Base-by-base conservation (phyloP, 2,888 invertebrate species). In the Morpho helenor region DNA sequence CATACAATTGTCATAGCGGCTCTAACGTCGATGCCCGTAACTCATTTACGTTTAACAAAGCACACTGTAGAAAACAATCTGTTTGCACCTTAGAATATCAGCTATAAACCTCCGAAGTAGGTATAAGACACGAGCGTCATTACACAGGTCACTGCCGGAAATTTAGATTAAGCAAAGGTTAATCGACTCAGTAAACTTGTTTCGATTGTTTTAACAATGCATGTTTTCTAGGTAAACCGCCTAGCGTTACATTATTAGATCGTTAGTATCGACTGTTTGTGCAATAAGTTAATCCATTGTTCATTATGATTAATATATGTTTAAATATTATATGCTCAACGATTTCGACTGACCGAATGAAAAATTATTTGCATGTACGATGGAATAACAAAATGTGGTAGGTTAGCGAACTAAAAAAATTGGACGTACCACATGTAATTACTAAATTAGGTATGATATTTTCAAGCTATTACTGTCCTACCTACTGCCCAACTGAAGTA, bases 281-380 rank as follows among this genome's bases (percentile, higher is more conserved):
- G 88, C 88, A 88, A 87, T 87, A 87, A 80, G 77, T 78, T 77
- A 79, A 80, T 77, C 77, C 77, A 79, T 77, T 74, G 76, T 80
- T 82, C 79, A 74, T 76, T 77, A 76, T 76, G 74, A 77, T 80
- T 76, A 76, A 72, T 66, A 65, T 71, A 71, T 68, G 69, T 76
- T 72, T 73, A 71, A 73, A 71, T 70, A 77, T 77, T 75, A 77
- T 77, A 77, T 85, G 88, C 89, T 90, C 88, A 89, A 88, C 83
- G 79, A 83, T 87, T 87, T 87, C 84, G 87, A 88, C 88, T 87
- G 89, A 89, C 87, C 87, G 87, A 87, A 82, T 87, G 76, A 84
- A 83, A 82, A 79, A 82, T 66, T 71, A 80, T 66, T 67, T 67
- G 63, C 67, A 66, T 68, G 31, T 68, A 64, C 65, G 65, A 71